Evolutionary conservation across 2,113 vertebrate species (phyloP), one percentile per base, ranked within the genome.

Genomic region (Xenopus borealis): DNA sequence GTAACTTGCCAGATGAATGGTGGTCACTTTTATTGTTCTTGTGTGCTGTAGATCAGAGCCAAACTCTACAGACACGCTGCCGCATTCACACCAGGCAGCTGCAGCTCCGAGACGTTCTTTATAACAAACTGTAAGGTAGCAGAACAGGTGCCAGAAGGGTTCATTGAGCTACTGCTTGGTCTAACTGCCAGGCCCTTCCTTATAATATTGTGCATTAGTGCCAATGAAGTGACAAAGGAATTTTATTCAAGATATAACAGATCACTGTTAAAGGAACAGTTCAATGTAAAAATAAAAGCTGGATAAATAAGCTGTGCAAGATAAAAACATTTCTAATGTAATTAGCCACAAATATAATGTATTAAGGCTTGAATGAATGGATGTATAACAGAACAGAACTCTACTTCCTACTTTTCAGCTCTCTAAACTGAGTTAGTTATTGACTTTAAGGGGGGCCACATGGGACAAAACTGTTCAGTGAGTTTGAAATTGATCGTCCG

Each of bases 1-100:
- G 30, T 77, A 58, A 77, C 66, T 30, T 64, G 59, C 46, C 33
- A n/a, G 59, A 76, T 69, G 73, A 76, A 76, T 76, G 46, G 11
- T 17, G 46, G 0, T 23, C 30, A 19, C 69, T 62, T 70, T 77
- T 77, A 70, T 64, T 52, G 27, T 18, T 62, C 74, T 77, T 64
- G 59, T 64, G 30, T 77, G 67, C 59, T 19, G 33, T 70, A 76
- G 66, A 76, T 76, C 66, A 23, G 47, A 77, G 66, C 5, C 30
- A 44, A 69, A 30, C 10, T 45, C 67, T 70, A 62, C 70, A 77
- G 74, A 70, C 64, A 57, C 30, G 8, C 66, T 3, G 18, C 62
- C 20, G 44, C 47, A 77, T 77, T 77, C 68, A 64, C 59, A 45
- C 66, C 14, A 23, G 10, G 66, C 74, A 77, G 74, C 74, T 77